Conservation (phyloP, 2,888 invertebrate genomes). For the Chydorus sphaericus region DNA sequence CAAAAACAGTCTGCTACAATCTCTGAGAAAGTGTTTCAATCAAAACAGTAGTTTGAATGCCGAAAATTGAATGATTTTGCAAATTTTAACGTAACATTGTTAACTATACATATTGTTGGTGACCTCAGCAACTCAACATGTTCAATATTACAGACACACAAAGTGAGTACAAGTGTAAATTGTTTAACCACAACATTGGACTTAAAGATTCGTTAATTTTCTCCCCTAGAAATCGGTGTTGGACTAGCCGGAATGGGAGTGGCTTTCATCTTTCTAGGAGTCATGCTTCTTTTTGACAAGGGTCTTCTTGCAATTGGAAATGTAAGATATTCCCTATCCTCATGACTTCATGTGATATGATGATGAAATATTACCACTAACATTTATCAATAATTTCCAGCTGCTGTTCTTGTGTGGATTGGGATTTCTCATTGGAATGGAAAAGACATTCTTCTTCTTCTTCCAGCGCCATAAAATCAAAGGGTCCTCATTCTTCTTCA, state of each 20-base stretch:
- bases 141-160: conserved; percentile 32
- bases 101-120: no score
- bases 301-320: conserved; percentile 97
- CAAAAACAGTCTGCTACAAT: no score
- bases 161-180: conserved; percentile 25
- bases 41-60: no score
- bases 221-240: conserved; percentile 80
- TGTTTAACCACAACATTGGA: neutral
- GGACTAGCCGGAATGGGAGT: conserved; percentile 93
- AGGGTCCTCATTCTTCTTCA: conserved; percentile 77
- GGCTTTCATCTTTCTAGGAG: conserved; percentile 84
- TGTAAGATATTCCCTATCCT: conserved; percentile 38
- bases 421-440: conserved; percentile 88
- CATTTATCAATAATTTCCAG: conserved; percentile 40
- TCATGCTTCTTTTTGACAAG: conserved; percentile 86
- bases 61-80: no score
- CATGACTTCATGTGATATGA: neutral
- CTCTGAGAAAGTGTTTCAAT: no score
- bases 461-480: conserved; percentile 92
- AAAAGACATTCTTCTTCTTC: conserved; percentile 90
- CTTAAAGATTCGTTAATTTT: conserved; percentile 17
- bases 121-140: conserved; percentile 26
- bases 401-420: conserved; percentile 90
- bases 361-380: conserved; percentile 1
- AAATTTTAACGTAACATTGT: no score